Evolutionary conservation across 37 sponge, comb jelly and placozoan genomes (phyloP), one percentile per base, ranked within the genome.

Genomic region (Halichondria panicea): DNA sequence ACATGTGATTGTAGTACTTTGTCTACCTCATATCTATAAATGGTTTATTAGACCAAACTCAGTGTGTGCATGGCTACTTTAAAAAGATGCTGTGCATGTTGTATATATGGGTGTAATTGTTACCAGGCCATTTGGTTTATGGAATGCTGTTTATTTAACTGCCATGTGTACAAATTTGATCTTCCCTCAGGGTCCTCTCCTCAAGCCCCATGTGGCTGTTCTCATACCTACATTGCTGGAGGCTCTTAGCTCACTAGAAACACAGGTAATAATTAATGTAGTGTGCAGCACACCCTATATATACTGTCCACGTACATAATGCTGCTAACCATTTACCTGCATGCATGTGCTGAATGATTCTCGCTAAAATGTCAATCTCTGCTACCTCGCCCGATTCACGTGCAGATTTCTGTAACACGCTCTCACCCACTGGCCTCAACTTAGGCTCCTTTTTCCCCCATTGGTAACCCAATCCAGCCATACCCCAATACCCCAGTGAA

Each of bases 181-280:
- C 60, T 31, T 54, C 27, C 41, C 19, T 58, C 42, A 90, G 88
- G 95, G 91, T 53, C 28, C 66, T 0, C 61, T 81, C n/a, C 62
- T 94, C 66, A 94, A 94, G 78, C 95, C 95, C 32, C 88, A 90
- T 32, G 80, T 94, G 42, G 37, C 95, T 7, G 45, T 70, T 28
- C 63, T 94, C 0, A 66, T 94, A 31, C 87, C 91, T 0, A 61
- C 82, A 22, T 61, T 94, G 9, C 62, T 94, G 70, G 84, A 94
- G 43, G 62, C 84, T 19, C 74, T 94, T 21, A 90, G 88, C 63
- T 87, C 84, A 1, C 71, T 94, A 28, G 95, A 94, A 48, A 84
- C 88, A 13, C 84, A 92, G 84, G 93, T 92, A 48, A 34, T n/a
- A n/a, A n/a, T n/a, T n/a, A n/a, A n/a, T n/a, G n/a, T n/a, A n/a